Base-by-base conservation (phyloP, 2,113 vertebrate genomes). In the Rhinolophus sinicus region DNA sequence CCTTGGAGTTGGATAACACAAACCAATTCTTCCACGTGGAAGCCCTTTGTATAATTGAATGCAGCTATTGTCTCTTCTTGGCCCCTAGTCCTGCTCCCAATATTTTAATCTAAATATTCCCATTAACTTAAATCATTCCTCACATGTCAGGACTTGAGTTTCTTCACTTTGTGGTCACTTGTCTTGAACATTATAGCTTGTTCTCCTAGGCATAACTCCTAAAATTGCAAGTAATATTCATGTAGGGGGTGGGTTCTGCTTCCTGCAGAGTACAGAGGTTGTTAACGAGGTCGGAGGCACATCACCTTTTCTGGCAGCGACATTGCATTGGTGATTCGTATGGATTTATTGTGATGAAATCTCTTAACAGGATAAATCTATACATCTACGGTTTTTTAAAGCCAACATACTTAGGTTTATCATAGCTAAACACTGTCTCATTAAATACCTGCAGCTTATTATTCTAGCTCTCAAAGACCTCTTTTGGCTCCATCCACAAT, bases 91-190 rank as follows among this genome's bases (percentile, higher is more conserved):
- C 21, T 50, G 30, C 38, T 84, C 65, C 52, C 58, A 72, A 40
- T 58, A 44, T 80, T 80, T 97, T 50, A 62, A 94, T n/a, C 24
- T 80, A 80, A 96, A 85, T 83, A 70, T 86, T 96, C 50, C 58
- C 50, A 65, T 70, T 73, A 77, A 75, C 35, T 58, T 73, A 64
- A 73, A 38, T 92, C 21, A 52, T 35, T 83, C 30, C 15, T 85
- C 56, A 64, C 3, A 47, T 6, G 33, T 72, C 26, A 73, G 24
- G 10, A 62, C 16, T 88, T 86, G 26, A n/a, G 62, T 90, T 65
- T 92, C 60, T 96, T 92, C 8, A 30, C 14, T 4, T 62, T 73
- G 7, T 56, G 60, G 73, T 76, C 40, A 72, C 22, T 89, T 87
- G 13, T n/a, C 6, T 64, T 81, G 77, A 56, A 60, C 67, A 91